Base-by-base conservation (phyloP, 2,797 vertebrate genomes). In the Lateolabrax maculatus region DNA sequence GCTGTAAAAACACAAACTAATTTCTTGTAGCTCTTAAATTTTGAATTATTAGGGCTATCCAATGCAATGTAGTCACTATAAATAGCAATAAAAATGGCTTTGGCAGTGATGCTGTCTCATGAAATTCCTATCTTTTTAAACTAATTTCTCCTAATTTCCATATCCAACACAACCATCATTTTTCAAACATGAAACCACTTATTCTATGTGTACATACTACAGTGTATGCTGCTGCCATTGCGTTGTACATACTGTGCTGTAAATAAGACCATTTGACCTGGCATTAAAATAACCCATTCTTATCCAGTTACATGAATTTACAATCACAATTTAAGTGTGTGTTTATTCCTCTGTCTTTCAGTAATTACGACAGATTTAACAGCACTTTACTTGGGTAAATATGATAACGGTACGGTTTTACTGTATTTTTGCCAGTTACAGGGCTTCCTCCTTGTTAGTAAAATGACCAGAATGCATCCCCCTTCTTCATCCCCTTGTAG, bases 221-320 rank as follows among this genome's bases (percentile, higher is more conserved):
- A 41, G 27, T 58, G 41, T 77, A 44, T 16, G 16, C 64, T 75
- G 63, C 60, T 87, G 77, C 85, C 92, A 83, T 85, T 87, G 73
- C 91, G 66, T 72, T 82, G 89, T 90, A 91, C 79, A 92, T 84
- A 84, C 70, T 83, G 27, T 80, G 53, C 58, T 92, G 89, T 93
- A 91, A 95, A 94, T 95, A 94, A 92, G 95, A 93, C 91, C 85
- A 95, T 79, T 91, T 91, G 86, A 72, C 89, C 89, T 90, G 86
- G 88, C 90, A 90, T 85, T 89, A 90, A 83, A 69, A 57, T 13
- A 44, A 65, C 36, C 21, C 1, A 36, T 31, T 63, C 1, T 37
- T 25, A 43, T 58, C 19, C 25, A 51, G 49, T 41, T 63, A 3
- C 4, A 36, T 21, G 1, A 49, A 37, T 44, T n/a, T 34, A 31